Conservation (phyloP, 92 coral and sea anemone species). For the Parazoanthus darwini region DNA sequence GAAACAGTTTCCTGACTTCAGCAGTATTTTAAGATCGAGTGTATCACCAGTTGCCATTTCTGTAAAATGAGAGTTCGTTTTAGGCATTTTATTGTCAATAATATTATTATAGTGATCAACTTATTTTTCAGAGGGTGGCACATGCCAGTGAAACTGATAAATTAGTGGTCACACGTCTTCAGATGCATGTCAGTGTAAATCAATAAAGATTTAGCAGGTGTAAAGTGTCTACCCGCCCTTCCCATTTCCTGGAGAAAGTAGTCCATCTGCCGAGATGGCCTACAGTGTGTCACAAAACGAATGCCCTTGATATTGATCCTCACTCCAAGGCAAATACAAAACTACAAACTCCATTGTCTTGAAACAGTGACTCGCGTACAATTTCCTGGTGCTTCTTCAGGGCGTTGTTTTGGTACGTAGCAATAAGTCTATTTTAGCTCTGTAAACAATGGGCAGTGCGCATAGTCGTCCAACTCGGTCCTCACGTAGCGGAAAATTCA, state of each 20-base stretch:
- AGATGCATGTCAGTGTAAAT: background rate
- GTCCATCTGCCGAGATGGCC: background rate
- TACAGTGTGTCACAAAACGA: background rate
- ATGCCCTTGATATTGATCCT: background rate
- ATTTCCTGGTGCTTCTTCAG: no score
- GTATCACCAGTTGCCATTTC: no score
- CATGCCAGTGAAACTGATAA: no score
- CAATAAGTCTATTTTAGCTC: background rate
- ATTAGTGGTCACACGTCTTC: background rate
- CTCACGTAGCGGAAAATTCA: constrained; percentile 45
- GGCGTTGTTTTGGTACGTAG: background rate
- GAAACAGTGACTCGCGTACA: no score
- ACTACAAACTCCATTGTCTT: background rate
- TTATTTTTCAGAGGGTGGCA: no score
- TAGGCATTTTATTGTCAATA: no score
- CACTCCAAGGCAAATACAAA: background rate
- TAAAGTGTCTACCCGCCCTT: background rate
- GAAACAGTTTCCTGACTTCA: no score
- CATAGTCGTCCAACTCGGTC: constrained; percentile 18
- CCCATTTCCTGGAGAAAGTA: background rate
- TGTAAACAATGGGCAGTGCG: background rate
- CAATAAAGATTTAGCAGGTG: background rate
- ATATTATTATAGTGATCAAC: no score
- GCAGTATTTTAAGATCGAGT: no score
- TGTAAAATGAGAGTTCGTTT: no score